A percentile compares a stretch with the other conserved stretches of the same genome.
Evolutionary conservation across 2,888 invertebrate genomes (phyloP).

Genomic region (Polydrusus tereticollis): DNA sequence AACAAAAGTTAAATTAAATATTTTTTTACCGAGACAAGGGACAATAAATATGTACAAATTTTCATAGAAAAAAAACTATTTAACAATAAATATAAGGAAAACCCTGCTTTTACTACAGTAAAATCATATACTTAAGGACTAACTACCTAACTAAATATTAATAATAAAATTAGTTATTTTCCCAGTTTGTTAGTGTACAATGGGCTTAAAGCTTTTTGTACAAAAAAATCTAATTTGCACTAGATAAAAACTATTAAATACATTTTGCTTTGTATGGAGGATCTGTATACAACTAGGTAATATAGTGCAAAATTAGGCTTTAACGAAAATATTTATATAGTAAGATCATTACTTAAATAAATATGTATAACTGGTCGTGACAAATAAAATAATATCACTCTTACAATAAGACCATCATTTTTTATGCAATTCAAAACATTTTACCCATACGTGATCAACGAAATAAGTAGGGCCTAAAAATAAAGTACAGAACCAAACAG

Average conservation of each 20-base stretch:
- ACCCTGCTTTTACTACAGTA: slow-evolving; percentile 27
- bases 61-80: slow-evolving; percentile 29
- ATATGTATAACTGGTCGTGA: no score
- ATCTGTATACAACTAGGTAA: no score
- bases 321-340: neutral
- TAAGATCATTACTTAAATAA: no score
- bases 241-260: neutral
- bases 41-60: slow-evolving; percentile 30
- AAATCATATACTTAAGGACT: slow-evolving; percentile 1
- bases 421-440: no score
- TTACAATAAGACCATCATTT: no score
- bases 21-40: slow-evolving; percentile 29
- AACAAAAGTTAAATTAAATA: slow-evolving; percentile 27
- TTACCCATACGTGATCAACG: no score
- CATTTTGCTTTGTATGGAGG: neutral
- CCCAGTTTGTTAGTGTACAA: neutral
- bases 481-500: no score
- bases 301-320: no score
- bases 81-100: slow-evolving; percentile 36
- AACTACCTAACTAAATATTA: neutral
- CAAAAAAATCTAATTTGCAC: slow-evolving; percentile 3
- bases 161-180: neutral
- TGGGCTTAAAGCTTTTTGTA: slow-evolving; percentile 10
- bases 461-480: no score
- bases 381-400: no score